A percentile compares a stretch with the other conserved stretches of the same genome.
Conservation (phyloP, 2,797 vertebrate genomes). For the Xyrichtys novacula region DNA sequence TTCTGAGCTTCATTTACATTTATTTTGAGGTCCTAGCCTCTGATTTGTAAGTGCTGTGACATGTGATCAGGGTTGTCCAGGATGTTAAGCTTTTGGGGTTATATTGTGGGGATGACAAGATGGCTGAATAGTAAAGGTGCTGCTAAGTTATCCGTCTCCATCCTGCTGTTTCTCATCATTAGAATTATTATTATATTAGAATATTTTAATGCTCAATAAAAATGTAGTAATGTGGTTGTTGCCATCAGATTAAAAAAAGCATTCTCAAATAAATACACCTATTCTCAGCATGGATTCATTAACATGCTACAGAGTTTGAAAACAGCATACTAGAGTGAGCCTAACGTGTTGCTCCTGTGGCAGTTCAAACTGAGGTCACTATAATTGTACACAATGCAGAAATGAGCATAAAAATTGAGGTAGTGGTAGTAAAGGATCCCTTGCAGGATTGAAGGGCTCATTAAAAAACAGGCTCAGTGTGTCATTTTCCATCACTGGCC, state of each 20-base stretch:
- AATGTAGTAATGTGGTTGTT: neutral
- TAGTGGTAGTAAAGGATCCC: conserved; percentile 15
- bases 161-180: no score
- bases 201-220: no score
- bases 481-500: conserved; percentile 13
- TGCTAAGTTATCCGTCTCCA: no score
- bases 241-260: neutral
- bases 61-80: no score
- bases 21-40: no score
- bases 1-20: no score
- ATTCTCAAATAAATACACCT: conserved; percentile 10
- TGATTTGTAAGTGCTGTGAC: no score
- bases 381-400: conserved; percentile 13
- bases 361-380: conserved; percentile 18
- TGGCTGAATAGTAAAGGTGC: no score
- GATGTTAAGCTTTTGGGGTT: no score
- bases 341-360: neutral
- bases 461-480: conserved; percentile 18
- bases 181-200: no score
- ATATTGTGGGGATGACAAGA: no score
- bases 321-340: neutral
- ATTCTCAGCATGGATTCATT: neutral
- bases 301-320: neutral
- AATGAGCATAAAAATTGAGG: conserved; percentile 1
- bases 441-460: conserved; percentile 26